A percentile compares a stretch with the other conserved stretches of the same genome.
Conservation (phyloP, 2,113 vertebrate genomes). For the Syngnathus typhle region DNA sequence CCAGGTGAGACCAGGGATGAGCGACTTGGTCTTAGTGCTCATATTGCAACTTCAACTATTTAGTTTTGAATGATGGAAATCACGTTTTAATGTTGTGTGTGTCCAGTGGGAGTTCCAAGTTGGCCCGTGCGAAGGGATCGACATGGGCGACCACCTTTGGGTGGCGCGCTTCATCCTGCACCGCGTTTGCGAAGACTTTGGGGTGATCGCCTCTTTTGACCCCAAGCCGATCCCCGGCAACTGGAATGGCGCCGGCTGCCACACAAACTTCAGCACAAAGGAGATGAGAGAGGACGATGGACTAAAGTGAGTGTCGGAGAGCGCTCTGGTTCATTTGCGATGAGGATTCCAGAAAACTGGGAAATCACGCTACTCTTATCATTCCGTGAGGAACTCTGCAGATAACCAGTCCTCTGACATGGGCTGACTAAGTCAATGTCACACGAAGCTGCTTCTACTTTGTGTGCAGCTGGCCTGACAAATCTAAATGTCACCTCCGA, state of each 20-base stretch:
- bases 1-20: constrained; percentile 73
- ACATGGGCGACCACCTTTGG: constrained; percentile 96
- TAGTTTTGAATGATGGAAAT: neutral
- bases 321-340: neutral
- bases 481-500: neutral
- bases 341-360: neutral
- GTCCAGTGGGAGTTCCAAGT: constrained; percentile 91
- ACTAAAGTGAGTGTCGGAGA: constrained; percentile 74
- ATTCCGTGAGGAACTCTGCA: neutral
- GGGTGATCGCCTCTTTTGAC: constrained; percentile 87
- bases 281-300: constrained; percentile 87
- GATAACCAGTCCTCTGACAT: neutral
- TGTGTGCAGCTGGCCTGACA: no score
- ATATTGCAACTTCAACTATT: no score
- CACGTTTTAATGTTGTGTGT: neutral
- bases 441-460: no score
- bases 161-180: constrained; percentile 88
- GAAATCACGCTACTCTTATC: neutral
- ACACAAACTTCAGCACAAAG: constrained; percentile 97
- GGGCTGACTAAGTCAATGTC: neutral
- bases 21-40: neutral
- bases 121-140: constrained; percentile 86
- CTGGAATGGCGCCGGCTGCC: constrained; percentile 95
- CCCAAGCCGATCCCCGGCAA: constrained; percentile 95
- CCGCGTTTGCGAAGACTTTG: constrained; percentile 91